Evolutionary conservation across 2,113 vertebrate genomes (phyloP), one percentile per base, ranked within the genome.

Genomic region (Rhinoptilus africanus): DNA sequence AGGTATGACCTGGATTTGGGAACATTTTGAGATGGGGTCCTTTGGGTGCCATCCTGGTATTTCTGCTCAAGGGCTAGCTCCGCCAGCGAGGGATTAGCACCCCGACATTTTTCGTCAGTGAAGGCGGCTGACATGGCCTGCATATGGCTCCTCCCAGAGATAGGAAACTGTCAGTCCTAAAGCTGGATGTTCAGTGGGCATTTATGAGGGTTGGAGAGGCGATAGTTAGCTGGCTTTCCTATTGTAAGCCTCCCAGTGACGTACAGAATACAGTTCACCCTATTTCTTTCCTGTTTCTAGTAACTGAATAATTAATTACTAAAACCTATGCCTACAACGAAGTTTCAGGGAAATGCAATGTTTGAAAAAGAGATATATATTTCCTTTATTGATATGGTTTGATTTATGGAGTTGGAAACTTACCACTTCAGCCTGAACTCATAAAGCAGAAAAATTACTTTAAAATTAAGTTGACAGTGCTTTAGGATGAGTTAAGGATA

Each of bases 401-500:
- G 78, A 96, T 92, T 96, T 94, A 92, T 60, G 82, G 41, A 59
- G 95, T 93, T 96, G 78, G 85, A 97, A 98, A 97, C 51, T 95
- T 94, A 78, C 68, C 87, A 85, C 88, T 96, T 92, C 97, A 98
- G 97, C 97, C 97, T 93, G 98, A 98, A 62, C 92, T 98, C 80
- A 97, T 97, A 88, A 98, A 98, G 96, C 98, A 99, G 96, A 98
- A 98, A 98, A 98, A 99, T 93, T 96, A 98, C 92, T 99, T 99
- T 97, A 98, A 98, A 98, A 99, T 98, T 59, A 97, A 99, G 94
- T 96, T 99, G 97, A 99, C 98, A 97, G 98, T 98, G 73, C 97
- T 98, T 97, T 98, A 98, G 95, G 98, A 98, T 80, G 98, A 99
- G 97, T 96, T 98, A 92, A 96, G 97, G 74, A 96, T 96, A 59